Percentiles rank a stretch among this genome's conserved stretches.
phyloP scores from a whole-genome alignment of 2,888 invertebrate genomes.

The Cryptocephalus primarius region DNA sequence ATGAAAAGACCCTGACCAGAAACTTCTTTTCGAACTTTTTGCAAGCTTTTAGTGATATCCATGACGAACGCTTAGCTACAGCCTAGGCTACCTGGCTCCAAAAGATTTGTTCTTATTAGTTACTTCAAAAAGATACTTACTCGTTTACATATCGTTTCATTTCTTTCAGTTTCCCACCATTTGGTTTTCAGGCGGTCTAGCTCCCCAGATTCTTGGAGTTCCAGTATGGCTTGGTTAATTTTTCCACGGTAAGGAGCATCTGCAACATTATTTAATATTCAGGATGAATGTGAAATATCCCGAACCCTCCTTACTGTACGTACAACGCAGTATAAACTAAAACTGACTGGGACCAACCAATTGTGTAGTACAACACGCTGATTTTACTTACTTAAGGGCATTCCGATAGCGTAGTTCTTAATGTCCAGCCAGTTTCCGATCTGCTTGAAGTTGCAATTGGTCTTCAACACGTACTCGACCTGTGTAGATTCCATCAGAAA shows the following conservation, averaged over 20 bases:
- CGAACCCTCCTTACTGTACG: too few relatives aligned
- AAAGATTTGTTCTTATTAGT: too few relatives aligned
- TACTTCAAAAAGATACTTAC: conserved; percentile 8
- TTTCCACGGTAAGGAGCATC: conserved; percentile 66
- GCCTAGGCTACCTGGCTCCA: too few relatives aligned
- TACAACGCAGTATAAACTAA: too few relatives aligned
- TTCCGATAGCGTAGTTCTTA: conserved; percentile 88
- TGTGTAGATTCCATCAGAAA: conserved; percentile 95
- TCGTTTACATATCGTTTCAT: conserved; percentile 22
- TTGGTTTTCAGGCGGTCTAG: conserved; percentile 71
- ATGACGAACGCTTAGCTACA: too few relatives aligned
- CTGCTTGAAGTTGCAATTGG: conserved; percentile 74
- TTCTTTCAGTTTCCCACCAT: conserved; percentile 76
- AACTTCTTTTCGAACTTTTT: too few relatives aligned
- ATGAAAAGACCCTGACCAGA: too few relatives aligned
- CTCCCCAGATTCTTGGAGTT: conserved; percentile 79
- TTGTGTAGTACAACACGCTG: too few relatives aligned
- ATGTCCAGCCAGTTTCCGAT: conserved; percentile 73
- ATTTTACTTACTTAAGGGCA: conserved; percentile 76
- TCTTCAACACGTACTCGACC: conserved; percentile 82
- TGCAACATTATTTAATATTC: conserved; percentile 29
- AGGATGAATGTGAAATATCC: too few relatives aligned
- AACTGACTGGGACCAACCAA: too few relatives aligned
- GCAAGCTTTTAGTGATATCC: too few relatives aligned
- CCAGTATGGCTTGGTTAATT: conserved; percentile 77